Evolutionary conservation across 2,797 vertebrate genomes (phyloP).

Genomic region (Carapus acus): DNA sequence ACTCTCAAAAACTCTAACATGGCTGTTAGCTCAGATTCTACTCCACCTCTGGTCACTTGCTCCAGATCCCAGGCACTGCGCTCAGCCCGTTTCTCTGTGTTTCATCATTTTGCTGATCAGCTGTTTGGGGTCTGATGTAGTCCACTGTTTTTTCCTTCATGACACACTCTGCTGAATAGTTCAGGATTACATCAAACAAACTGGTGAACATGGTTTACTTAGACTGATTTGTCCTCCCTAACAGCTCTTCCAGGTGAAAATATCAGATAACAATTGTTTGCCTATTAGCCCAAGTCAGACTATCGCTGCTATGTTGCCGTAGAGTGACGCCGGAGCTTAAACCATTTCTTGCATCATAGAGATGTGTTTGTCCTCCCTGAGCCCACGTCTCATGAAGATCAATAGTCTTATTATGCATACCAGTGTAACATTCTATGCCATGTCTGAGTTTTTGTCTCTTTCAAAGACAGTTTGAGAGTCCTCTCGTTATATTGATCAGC

Average conservation of each 20-base stretch:
- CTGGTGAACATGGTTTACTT: conserved; percentile 1
- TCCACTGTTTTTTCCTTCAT: conserved; percentile 26
- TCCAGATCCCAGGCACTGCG: conserved; percentile 29
- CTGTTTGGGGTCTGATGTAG: conserved; percentile 42
- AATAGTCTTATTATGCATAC: too few species aligned
- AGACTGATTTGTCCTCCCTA: conserved; percentile 17
- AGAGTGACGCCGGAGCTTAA: too few species aligned
- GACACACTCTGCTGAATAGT: conserved; percentile 25
- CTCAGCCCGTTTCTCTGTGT: conserved; percentile 46
- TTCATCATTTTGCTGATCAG: conserved; percentile 66
- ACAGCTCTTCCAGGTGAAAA: conserved; percentile 1
- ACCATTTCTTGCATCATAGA: too few species aligned
- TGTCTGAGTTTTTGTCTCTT: too few species aligned
- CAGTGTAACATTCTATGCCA: too few species aligned
- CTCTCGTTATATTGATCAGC: neutral
- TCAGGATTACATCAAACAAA: conserved; percentile 12
- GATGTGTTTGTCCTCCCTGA: too few species aligned
- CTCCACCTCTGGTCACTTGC: conserved; percentile 29
- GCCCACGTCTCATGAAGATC: too few species aligned
- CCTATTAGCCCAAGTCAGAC: too few species aligned
- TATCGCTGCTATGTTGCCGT: too few species aligned
- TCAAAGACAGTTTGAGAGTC: too few species aligned
- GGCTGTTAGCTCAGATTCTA: too few species aligned
- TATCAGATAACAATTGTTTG: neutral
- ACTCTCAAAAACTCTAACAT: too few species aligned